Evolutionary conservation across 1,140 invertebrate species (phyloP).

Genomic region (Thaumatotibia leucotreta): DNA sequence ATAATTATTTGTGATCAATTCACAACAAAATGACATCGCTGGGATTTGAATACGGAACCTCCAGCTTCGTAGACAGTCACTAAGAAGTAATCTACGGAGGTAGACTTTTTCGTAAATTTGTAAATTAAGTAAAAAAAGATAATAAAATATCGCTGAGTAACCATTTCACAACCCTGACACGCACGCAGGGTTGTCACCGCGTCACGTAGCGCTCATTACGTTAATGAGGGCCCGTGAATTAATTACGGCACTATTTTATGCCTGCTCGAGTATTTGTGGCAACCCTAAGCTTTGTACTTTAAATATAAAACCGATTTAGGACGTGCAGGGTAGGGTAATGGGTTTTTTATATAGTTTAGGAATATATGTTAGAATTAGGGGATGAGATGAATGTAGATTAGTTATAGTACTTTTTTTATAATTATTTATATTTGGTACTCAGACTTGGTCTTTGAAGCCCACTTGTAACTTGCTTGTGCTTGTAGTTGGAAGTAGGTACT

Average conservation of each 20-base stretch:
- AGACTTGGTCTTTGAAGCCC: too few relatives aligned
- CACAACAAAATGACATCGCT: too few relatives aligned
- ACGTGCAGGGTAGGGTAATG: not conserved
- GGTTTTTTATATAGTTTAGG: not conserved
- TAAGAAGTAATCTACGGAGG: too few relatives aligned
- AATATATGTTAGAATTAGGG: too few relatives aligned
- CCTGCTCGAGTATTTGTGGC: conserved; percentile 1
- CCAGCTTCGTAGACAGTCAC: too few relatives aligned
- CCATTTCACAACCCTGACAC: not conserved
- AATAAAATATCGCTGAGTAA: not conserved
- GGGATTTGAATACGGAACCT: too few relatives aligned
- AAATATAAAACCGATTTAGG: conserved; percentile 4
- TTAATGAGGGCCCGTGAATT: conserved; percentile 10
- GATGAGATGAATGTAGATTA: not conserved
- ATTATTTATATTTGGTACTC: too few relatives aligned
- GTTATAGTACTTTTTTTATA: too few relatives aligned
- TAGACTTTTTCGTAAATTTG: not conserved
- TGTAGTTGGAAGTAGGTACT: too few relatives aligned
- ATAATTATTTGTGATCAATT: too few relatives aligned
- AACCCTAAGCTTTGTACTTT: conserved; percentile 1
- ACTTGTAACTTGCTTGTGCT: too few relatives aligned
- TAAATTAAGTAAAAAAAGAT: not conserved
- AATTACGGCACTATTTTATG: conserved; percentile 10
- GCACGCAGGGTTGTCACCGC: conserved; percentile 7
- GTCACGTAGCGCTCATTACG: conserved; percentile 9